A percentile compares a stretch with the other conserved stretches of the same genome.
Evolutionary conservation across 2,797 vertebrate genomes (phyloP).

Genomic region (Acanthiza pusilla): DNA sequence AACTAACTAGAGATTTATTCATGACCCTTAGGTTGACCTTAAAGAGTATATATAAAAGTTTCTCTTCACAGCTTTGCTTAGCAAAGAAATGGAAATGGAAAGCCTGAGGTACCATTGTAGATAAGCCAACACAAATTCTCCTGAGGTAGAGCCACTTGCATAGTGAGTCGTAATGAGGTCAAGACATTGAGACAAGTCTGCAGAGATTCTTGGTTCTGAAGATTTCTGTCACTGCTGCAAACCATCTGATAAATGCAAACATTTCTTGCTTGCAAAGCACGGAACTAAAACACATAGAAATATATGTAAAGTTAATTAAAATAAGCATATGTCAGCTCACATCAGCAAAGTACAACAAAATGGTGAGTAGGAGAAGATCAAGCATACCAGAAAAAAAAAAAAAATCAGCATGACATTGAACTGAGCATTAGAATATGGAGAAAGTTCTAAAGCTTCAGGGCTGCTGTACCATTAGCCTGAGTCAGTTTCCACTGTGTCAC

Average conservation of each 20-base stretch:
- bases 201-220: constrained; percentile 73
- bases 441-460: neutral
- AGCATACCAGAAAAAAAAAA: neutral
- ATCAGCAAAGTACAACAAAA: neutral
- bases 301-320: neutral
- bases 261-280: constrained; percentile 80
- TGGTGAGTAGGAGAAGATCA: neutral
- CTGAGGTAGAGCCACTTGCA: constrained; percentile 86
- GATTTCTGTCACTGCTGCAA: constrained; percentile 68
- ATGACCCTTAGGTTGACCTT: neutral
- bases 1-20: neutral
- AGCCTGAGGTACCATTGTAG: constrained; percentile 83
- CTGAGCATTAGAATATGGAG: neutral
- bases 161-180: constrained; percentile 80
- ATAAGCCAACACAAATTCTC: constrained; percentile 88
- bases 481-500: neutral
- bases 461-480: neutral
- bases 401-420: neutral
- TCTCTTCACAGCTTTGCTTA: neutral
- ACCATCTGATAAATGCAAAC: constrained; percentile 84
- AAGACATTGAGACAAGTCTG: constrained; percentile 80
- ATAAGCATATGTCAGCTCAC: neutral
- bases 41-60: neutral
- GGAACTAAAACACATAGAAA: constrained; percentile 75
- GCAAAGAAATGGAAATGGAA: constrained; percentile 5